These are phyloP conservation scores for Glossophaga mutica DNA, from an alignment of 2,797 vertebrate species.

Conservation along the genomic window DNA sequence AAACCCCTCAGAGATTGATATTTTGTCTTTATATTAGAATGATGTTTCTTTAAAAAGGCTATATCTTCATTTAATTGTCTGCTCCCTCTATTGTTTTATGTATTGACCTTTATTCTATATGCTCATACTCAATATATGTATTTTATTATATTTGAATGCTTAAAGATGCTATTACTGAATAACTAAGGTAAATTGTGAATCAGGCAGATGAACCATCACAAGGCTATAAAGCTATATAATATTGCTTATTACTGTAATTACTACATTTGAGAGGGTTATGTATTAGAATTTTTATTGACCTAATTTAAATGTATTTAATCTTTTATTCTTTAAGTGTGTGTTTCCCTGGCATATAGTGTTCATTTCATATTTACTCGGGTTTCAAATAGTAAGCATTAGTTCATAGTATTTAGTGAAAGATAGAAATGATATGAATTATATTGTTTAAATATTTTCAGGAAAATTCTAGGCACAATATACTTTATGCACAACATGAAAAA, in stretches of 20 bases:
- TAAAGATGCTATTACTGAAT: not conserved
- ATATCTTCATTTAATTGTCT: not conserved
- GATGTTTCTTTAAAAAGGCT: not conserved
- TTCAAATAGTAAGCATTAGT: not conserved
- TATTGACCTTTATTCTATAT: not conserved
- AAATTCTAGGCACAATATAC: not conserved
- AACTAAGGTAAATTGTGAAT: not conserved
- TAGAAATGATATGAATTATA: not conserved
- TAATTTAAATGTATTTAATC: not conserved
- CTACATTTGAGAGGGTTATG: not conserved
- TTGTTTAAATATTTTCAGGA: not conserved
- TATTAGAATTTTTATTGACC: not conserved
- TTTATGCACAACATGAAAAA: not conserved
- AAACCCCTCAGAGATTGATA: not conserved
- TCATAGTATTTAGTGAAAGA: not conserved
- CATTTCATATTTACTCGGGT: not conserved
- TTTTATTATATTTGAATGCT: not conserved
- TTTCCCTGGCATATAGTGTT: not conserved
- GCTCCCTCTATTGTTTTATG: not conserved
- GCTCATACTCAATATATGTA: not conserved
- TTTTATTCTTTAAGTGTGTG: not conserved
- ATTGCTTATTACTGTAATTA: not conserved
- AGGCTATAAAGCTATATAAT: not conserved
- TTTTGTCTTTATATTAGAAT: not conserved
- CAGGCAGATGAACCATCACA: not conserved